Percentiles rank a stretch among this genome's conserved stretches.
Conservation (phyloP, 2,113 vertebrate species). For the Semicossyphus pulcher region DNA sequence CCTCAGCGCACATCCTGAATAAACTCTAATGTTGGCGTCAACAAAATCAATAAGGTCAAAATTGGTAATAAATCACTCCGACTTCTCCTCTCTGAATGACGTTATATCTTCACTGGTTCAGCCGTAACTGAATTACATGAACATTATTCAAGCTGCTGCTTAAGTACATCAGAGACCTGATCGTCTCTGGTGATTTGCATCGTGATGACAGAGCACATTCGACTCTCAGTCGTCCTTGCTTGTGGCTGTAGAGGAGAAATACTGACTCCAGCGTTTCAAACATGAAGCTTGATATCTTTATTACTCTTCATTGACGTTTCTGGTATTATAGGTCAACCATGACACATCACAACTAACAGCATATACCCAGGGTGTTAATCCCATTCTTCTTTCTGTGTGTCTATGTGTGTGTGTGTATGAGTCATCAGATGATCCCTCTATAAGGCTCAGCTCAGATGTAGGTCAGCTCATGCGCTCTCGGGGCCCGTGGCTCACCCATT, state of each 20-base stretch:
- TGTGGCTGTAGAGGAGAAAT: conserved; percentile 1
- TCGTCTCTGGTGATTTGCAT: conserved; percentile 31
- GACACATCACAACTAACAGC: conserved; percentile 27
- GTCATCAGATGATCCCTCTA: conserved; percentile 33
- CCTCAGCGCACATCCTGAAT: background rate
- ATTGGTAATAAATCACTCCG: conserved; percentile 2
- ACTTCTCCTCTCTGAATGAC: background rate
- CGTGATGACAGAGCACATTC: conserved; percentile 1
- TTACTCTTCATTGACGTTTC: conserved; percentile 40
- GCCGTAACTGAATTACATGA: conserved; percentile 43
- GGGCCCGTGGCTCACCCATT: conserved; percentile 22
- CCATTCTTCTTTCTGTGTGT: conserved; percentile 18
- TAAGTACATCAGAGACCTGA: conserved; percentile 48
- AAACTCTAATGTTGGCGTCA: rapidly evolving
- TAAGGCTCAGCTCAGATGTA: conserved; percentile 45
- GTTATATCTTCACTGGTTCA: conserved; percentile 29
- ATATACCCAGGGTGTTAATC: conserved; percentile 18
- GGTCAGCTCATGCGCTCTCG: conserved; percentile 48
- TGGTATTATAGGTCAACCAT: conserved; percentile 24
- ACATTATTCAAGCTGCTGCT: conserved; percentile 19
- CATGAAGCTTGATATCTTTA: background rate
- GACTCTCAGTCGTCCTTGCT: background rate
- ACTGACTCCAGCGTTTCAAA: conserved; percentile 1
- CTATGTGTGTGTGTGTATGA: conserved; percentile 15
- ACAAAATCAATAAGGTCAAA: background rate